These are phyloP conservation scores for Meandrusa payeni DNA, from an alignment of 2,888 invertebrate species.

Conservation along the genomic window DNA sequence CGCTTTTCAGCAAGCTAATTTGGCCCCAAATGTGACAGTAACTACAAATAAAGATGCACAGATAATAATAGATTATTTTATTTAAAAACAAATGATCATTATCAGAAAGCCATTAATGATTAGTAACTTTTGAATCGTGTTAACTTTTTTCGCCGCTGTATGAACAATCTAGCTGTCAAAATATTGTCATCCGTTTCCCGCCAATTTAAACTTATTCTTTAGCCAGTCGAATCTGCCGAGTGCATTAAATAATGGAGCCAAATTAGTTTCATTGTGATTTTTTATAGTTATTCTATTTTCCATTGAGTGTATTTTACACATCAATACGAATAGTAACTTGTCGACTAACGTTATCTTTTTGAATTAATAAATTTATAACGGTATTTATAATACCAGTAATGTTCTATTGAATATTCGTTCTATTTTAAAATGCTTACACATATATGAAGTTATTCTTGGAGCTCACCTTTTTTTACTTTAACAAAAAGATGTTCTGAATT, in stretches of 20 bases:
- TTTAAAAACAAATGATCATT: slow-evolving; percentile 1
- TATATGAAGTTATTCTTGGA: no score
- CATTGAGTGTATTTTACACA: slow-evolving; percentile 18
- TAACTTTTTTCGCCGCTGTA: neutral
- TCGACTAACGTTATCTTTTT: neutral
- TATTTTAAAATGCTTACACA: no score
- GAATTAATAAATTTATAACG: neutral
- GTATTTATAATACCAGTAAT: no score
- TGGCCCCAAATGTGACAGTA: no score
- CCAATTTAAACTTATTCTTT: slow-evolving; percentile 16
- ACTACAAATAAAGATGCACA: no score
- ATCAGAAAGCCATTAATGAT: neutral
- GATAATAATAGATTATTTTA: neutral
- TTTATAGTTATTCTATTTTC: neutral
- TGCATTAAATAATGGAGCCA: slow-evolving; percentile 8
- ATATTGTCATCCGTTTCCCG: slow-evolving; percentile 15
- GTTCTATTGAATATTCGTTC: no score
- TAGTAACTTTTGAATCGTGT: slow-evolving; percentile 2
- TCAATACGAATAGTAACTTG: slow-evolving; percentile 8
- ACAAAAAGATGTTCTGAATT: no score
- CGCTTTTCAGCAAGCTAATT: no score
- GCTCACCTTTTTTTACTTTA: no score
- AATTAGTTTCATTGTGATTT: slow-evolving; percentile 16
- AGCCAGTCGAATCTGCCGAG: neutral
- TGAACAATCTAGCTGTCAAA: slow-evolving; percentile 2